Evolutionary conservation across 2,113 vertebrate species (phyloP).

Genomic region (Stigmatopora argus): DNA sequence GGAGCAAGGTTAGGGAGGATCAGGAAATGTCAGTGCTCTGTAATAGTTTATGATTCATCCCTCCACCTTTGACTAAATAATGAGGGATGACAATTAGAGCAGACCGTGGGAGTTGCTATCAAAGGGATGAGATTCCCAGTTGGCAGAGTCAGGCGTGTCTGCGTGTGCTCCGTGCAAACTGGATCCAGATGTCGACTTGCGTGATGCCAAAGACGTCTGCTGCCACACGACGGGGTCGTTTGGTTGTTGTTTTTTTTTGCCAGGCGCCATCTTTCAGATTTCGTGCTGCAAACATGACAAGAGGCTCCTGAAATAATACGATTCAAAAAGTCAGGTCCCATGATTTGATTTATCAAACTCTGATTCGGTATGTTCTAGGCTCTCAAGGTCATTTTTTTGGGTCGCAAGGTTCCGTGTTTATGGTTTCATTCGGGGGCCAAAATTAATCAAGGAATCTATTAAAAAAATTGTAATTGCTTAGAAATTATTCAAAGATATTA

Average conservation of each 20-base stretch:
- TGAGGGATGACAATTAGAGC: slow-evolving; percentile 74
- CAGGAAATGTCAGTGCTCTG: slow-evolving; percentile 60
- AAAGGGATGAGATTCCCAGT: slow-evolving; percentile 65
- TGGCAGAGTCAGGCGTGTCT: slow-evolving; percentile 62
- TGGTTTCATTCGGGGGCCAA: too few relatives aligned
- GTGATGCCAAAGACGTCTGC: slow-evolving; percentile 52
- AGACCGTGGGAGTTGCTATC: slow-evolving; percentile 63
- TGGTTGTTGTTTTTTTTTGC: slow-evolving; percentile 38
- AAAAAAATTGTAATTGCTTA: too few relatives aligned
- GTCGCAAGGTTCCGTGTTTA: too few relatives aligned
- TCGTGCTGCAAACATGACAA: slow-evolving; percentile 54
- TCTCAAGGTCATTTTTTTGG: not conserved
- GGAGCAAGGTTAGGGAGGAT: slow-evolving; percentile 45
- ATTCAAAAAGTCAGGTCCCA: slow-evolving; percentile 34
- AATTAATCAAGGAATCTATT: too few relatives aligned
- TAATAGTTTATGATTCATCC: slow-evolving; percentile 66
- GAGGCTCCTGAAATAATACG: slow-evolving; percentile 51
- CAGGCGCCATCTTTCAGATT: slow-evolving; percentile 49
- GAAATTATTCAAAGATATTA: too few relatives aligned
- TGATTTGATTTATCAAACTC: slow-evolving; percentile 56
- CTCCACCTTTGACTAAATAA: slow-evolving; percentile 73
- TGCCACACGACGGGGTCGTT: slow-evolving; percentile 54
- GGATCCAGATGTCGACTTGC: slow-evolving; percentile 72
- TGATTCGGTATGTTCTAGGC: slow-evolving; percentile 43
- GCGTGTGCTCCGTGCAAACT: slow-evolving; percentile 67